Percentiles rank a stretch among this genome's conserved stretches.
These are phyloP conservation scores for Thecocarcelia acutangulata DNA, from an alignment of 2,888 invertebrate genomes.

Conservation along the genomic window DNA sequence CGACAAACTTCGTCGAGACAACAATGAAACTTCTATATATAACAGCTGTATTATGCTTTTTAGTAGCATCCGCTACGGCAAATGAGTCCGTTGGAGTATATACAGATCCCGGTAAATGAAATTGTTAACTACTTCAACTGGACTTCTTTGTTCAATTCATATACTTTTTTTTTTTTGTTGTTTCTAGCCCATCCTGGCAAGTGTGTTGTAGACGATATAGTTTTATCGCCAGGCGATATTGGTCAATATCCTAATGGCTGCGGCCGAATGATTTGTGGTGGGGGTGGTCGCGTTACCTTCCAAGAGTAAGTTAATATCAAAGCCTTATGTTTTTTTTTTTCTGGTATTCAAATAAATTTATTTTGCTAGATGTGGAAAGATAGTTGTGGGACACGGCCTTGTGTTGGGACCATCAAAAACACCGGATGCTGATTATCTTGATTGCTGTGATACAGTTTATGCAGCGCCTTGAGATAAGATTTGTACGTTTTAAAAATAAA, in stretches of 20 bases:
- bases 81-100: background rate
- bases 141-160: too few species aligned
- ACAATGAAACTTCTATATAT: constrained; percentile 35
- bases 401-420: too few species aligned
- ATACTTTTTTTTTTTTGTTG: background rate
- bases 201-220: constrained; percentile 11
- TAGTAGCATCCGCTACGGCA: background rate
- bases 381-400: too few species aligned
- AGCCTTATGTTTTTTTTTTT: background rate
- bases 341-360: background rate
- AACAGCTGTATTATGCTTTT: background rate
- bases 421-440: too few species aligned
- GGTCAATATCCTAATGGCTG: background rate
- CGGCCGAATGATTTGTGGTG: constrained; percentile 2
- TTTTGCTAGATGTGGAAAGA: constrained; percentile 12
- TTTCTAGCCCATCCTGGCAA: constrained; percentile 26
- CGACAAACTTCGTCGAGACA: background rate
- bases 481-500: too few species aligned
- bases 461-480: too few species aligned
- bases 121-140: too few species aligned
- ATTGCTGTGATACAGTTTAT: too few species aligned
- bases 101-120: constrained; percentile 17
- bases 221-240: constrained; percentile 8
- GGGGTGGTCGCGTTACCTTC: background rate
- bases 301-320: constrained; percentile 1